A percentile compares a stretch with the other conserved stretches of the same genome.
These are phyloP conservation scores for Heliocidaris erythrogramma DNA, from an alignment of 35 echinoderm and acorn worm genomes.

Conservation along the genomic window DNA sequence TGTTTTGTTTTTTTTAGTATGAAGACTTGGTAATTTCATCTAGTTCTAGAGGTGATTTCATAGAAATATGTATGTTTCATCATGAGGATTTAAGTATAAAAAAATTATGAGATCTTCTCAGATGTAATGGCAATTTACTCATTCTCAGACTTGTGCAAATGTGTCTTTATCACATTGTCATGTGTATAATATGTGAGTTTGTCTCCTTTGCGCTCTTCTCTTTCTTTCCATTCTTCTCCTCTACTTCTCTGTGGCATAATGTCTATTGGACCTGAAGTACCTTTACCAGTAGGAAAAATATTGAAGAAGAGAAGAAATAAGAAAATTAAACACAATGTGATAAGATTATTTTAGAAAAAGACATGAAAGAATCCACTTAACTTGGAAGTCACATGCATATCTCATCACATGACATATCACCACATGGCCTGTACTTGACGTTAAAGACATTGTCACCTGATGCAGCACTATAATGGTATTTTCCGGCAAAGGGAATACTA, in stretches of 20 bases:
- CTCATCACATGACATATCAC: slow-evolving; percentile 1
- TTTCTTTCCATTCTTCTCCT: too few species aligned
- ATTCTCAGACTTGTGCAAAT: too few species aligned
- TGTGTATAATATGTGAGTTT: too few species aligned
- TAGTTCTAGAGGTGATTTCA: too few species aligned
- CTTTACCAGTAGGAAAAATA: not conserved
- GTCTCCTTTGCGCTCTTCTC: too few species aligned
- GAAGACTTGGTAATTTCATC: too few species aligned
- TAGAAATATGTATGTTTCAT: too few species aligned
- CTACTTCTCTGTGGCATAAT: not conserved
- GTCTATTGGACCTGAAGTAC: not conserved
- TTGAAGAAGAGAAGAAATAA: not conserved
- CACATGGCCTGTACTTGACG: not conserved
- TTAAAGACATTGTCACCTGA: not conserved
- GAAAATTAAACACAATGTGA: not conserved
- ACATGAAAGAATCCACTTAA: not conserved
- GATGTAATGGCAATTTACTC: too few species aligned
- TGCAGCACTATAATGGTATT: not conserved
- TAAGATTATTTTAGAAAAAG: not conserved
- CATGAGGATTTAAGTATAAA: too few species aligned
- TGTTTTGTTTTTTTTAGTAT: too few species aligned
- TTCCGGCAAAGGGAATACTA: not conserved
- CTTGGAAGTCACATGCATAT: not conserved
- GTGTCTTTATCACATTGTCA: too few species aligned
- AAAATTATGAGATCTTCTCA: too few species aligned